Evolutionary conservation across 92 coral and sea anemone species (phyloP), one percentile per base, ranked within the genome.

Genomic region (Paramuricea clavata): DNA sequence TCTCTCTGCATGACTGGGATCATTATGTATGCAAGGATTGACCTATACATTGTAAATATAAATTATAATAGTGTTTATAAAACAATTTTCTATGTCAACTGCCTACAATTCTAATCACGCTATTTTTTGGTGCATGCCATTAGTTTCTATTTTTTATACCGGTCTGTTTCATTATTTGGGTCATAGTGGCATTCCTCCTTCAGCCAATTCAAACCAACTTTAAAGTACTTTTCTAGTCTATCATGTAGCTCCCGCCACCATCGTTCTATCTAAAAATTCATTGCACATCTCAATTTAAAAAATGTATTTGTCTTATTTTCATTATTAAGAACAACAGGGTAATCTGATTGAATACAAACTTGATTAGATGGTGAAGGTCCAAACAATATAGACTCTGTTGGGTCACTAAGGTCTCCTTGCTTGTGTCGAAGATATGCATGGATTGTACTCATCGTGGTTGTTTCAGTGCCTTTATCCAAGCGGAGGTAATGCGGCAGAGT

Each of bases 401-500:
- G 67, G n/a, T 19, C 67, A 5, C 12, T 12, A 3, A 57, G 22
- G 28, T 57, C 67, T 4, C n/a, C 25, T 19, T 57, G 67, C 6
- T 26, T 5, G 28, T 12, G n/a, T 74, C 80, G 1, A 17, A 74
- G 42, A 36, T 33, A 74, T 35, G 50, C 44, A 23, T 74, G 56
- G 4, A 74, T 33, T 0, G 80, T 74, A 33, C n/a, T 47, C 80
- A 74, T 34, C 4, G 44, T 39, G 4, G 44, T 39, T 0, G 80
- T 74, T 74, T 76, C 82, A 30, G 74, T 67, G 1, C 74, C 74
- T 13, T 67, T 67, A n/a, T 67, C 74, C 2, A 67, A 5, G 22
- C 67, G 67, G 6, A 57, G 3, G 6, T 19, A 19, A 5, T 19
- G 3, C 6, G 67, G 25, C 22, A 57, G 6, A 3, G n/a, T 57